Evolutionary conservation across 2,888 invertebrate genomes (phyloP), one percentile per base, ranked within the genome.

Genomic region (Copidosoma aretas): DNA sequence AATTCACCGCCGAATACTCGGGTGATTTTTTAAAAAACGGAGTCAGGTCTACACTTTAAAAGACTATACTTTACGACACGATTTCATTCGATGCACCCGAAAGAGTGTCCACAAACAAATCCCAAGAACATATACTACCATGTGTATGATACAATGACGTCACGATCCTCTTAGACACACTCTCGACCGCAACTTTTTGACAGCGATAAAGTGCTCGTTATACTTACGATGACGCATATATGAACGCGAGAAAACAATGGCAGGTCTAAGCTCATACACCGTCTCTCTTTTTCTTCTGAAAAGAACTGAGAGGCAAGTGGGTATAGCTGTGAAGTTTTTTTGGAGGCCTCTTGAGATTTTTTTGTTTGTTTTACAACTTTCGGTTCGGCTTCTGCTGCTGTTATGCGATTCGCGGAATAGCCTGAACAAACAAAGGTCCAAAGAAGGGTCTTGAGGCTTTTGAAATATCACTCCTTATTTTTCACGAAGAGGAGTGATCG

Each of bases 381-480:
- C 32, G 32, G 32, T 32, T 32, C 32, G 8, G 32, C 43, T 17
- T 17, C 43, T 17, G 43, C 43, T 17, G 15, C 8, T 46, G 43
- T 3, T 15, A 46, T 15, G 12, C 43, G 43, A 46, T 64, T 68
- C 64, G 57, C 24, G 60, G 68, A 64, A 68, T 63, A 14, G 41
- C 59, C 64, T 52, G 64, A 64, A 60, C 56, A 68, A 68, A 68
- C 64, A 64, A 64, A 64, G 57, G 58, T 43, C n/a, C 25, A 2
- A 46, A 32, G 32, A 5, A 32, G 32, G 8, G 32, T 5, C 32
- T 32, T 8, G 32, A 32, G 8, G 32, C 32, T 32, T 32, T 32
- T 32, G 8, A 32, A 32, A 32, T 5, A 32, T 8, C 32, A 5
- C 8, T 32, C 32, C 4, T 32, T 5, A 8, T 32, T 32, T 8